These are phyloP conservation scores for Typhlomys cinereus DNA, from an alignment of 2,113 vertebrate genomes.

Conservation along the genomic window DNA sequence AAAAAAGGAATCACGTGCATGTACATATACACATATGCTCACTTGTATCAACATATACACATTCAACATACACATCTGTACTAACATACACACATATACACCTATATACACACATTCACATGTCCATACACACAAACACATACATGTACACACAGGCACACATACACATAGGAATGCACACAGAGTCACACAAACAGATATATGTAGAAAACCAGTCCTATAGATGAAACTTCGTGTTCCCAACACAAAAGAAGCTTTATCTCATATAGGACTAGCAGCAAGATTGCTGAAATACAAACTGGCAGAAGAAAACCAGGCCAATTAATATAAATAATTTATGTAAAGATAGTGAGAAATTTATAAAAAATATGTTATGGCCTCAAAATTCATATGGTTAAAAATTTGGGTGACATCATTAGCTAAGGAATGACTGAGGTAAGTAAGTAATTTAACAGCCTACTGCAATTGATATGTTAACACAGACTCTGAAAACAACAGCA, in stretches of 20 bases:
- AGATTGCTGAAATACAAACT: slow-evolving; percentile 38
- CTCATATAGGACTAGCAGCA: slow-evolving; percentile 6
- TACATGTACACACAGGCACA: slow-evolving; percentile 23
- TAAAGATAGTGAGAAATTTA: slow-evolving; percentile 64
- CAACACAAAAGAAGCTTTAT: slow-evolving; percentile 55
- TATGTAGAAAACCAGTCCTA: background rate
- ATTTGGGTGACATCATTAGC: background rate
- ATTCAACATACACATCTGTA: slow-evolving; percentile 23
- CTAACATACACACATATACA: background rate
- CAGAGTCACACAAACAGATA: background rate
- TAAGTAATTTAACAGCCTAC: background rate
- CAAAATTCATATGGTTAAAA: slow-evolving; percentile 40
- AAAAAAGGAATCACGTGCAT: background rate
- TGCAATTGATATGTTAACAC: background rate
- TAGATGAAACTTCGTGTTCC: slow-evolving; percentile 67
- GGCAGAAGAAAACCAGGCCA: slow-evolving; percentile 66
- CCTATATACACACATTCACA: background rate
- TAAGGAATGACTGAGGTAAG: slow-evolving; percentile 8
- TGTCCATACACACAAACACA: no score
- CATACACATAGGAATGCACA: background rate
- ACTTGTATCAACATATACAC: no score
- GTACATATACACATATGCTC: background rate
- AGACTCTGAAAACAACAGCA: background rate
- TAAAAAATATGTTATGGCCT: slow-evolving; percentile 41
- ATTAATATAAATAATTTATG: slow-evolving; percentile 44